Evolutionary conservation across 30 jellyfish, hydroid and myxozoan species (phyloP), one percentile per base, ranked within the genome.

Genomic region (Aurelia coerulea): DNA sequence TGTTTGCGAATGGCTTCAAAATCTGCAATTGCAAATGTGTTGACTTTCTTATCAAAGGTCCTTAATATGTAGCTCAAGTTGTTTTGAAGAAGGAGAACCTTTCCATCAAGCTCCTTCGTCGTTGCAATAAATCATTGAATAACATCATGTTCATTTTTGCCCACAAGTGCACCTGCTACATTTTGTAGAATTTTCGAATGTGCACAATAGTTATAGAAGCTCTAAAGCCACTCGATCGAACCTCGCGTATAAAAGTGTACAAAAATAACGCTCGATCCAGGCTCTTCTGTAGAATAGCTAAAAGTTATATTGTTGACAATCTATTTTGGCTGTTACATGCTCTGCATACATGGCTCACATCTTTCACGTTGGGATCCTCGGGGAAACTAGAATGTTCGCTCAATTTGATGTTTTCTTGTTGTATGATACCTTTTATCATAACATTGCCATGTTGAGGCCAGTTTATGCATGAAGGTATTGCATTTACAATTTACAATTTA

Each of bases 241-340:
- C 29, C 29, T 23, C 29, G 29, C 29, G 29, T 23, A 23, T 23
- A 23, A 23, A 23, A 23, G 29, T 23, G 29, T 23, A 23, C 29
- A 23, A 23, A 23, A 23, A 23, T 23, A 23, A 23, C 29, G 29
- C 29, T 23, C 29, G 29, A 23, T 23, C 29, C 29, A 23, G 29
- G 29, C 29, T 23, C 29, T 23, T 23, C 29, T 23, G 29, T 23
- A 23, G 29, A 23, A 23, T 23, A 23, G 29, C 29, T 23, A 23
- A 23, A 23, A 34, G 83, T 72, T 49, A 72, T 34, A 72, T 72
- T 72, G 83, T 72, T 72, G 83, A 72, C 52, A 72, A 67, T 72
- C 83, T 72, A 72, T 72, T 72, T 72, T 51, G 58, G 84, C 70
- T 73, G 84, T 34, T 73, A 73, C 84, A 73, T 62, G 84, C 84